Percentiles rank a stretch among this genome's conserved stretches.
phyloP scores from a whole-genome alignment of 2,113 vertebrate species.

The Nesoenas mayeri region DNA sequence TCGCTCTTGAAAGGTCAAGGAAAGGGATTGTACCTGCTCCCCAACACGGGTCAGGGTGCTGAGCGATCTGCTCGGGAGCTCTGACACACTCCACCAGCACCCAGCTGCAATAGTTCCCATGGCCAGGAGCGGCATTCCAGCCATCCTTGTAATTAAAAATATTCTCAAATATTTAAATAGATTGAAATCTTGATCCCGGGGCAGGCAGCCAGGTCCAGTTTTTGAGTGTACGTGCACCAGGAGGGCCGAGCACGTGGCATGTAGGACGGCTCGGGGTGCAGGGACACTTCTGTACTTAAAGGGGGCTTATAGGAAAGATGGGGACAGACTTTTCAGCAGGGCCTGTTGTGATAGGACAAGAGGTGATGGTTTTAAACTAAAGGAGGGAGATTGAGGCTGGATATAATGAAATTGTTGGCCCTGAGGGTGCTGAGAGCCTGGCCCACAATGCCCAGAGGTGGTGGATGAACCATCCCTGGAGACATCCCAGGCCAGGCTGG shows the following conservation, averaged over 20 bases:
- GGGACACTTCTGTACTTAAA: accelerated
- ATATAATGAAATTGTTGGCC: not conserved
- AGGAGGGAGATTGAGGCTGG: not conserved
- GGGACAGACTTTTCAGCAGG: not conserved
- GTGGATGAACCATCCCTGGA: not conserved
- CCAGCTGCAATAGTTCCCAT: not conserved
- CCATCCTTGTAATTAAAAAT: slow-evolving; percentile 24
- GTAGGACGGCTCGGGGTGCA: not conserved
- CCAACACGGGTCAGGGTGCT: accelerated
- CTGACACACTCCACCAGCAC: not conserved
- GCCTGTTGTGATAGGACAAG: too few relatives aligned
- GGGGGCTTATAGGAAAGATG: not conserved
- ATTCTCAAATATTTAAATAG: not conserved
- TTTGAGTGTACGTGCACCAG: not conserved
- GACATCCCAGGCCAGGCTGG: too few relatives aligned
- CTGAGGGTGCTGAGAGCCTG: not conserved
- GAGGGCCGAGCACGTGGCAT: not conserved
- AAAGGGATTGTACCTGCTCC: not conserved
- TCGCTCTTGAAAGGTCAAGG: not conserved
- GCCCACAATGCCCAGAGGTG: not conserved
- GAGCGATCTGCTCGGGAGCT: not conserved
- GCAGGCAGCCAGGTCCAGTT: slow-evolving; percentile 15
- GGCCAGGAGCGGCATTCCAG: not conserved
- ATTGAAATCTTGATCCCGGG: not conserved
- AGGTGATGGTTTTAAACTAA: not conserved